A percentile compares a stretch with the other conserved stretches of the same genome.
Evolutionary conservation across 2,888 invertebrate genomes (phyloP).

Genomic region (Brachypalpus laphriformis): DNA sequence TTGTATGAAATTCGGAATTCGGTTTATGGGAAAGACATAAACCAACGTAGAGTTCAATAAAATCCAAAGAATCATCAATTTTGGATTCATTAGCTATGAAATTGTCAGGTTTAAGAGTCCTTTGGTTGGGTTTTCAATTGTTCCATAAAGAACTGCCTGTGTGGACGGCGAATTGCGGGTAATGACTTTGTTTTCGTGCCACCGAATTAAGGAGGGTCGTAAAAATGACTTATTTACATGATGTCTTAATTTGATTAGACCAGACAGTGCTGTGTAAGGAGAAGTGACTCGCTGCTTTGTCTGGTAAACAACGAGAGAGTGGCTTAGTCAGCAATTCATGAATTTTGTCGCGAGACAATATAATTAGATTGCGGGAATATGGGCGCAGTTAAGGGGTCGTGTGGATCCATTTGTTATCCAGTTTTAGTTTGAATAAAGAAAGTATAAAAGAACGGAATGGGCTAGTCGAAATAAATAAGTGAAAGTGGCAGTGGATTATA

Average conservation of each 20-base stretch:
- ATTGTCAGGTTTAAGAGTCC: constrained; percentile 40
- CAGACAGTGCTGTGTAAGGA: neutral
- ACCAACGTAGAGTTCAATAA: constrained; percentile 40
- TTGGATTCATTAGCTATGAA: constrained; percentile 44
- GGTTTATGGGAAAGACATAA: constrained; percentile 51
- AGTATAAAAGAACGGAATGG: too few relatives aligned
- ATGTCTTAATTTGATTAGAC: constrained; percentile 29
- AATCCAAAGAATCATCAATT: constrained; percentile 18
- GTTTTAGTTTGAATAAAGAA: neutral
- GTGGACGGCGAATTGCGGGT: neutral
- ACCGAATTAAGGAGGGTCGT: neutral
- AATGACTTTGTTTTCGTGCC: constrained; percentile 9
- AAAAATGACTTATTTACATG: constrained; percentile 14
- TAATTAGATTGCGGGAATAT: neutral
- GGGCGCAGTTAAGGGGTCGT: neutral
- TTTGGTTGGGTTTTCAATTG: constrained; percentile 8
- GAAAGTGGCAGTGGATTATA: too few relatives aligned
- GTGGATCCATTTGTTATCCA: too few relatives aligned
- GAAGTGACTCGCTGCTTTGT: neutral
- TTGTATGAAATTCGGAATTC: constrained; percentile 51
- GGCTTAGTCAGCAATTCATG: neutral
- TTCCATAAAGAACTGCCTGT: neutral
- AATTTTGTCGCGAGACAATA: neutral
- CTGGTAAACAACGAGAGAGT: neutral
- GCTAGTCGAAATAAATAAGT: too few relatives aligned